Percentiles rank a stretch among this genome's conserved stretches.
Evolutionary conservation across 1,140 invertebrate genomes (phyloP).

Genomic region (Anthonomus grandis): DNA sequence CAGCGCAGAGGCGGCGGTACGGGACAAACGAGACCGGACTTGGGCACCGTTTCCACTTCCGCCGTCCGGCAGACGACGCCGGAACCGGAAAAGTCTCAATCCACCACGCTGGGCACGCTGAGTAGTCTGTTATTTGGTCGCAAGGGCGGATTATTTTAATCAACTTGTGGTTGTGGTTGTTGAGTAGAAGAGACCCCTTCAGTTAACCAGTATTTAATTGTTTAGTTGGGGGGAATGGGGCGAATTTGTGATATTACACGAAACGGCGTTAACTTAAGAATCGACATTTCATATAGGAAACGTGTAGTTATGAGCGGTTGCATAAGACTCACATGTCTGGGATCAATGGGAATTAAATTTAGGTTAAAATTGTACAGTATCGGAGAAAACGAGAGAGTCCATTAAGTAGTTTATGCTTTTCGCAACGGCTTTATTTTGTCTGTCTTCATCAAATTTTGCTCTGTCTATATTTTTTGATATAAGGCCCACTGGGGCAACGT

Average conservation of each 20-base stretch:
- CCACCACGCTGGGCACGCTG: conserved; percentile 69
- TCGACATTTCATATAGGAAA: no score
- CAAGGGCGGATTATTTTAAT: conserved; percentile 74
- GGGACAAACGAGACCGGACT: conserved; percentile 56
- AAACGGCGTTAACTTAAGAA: neutral
- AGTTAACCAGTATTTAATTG: neutral
- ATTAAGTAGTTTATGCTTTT: no score
- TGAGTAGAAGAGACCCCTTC: neutral
- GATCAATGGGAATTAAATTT: no score
- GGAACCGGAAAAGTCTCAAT: conserved; percentile 27
- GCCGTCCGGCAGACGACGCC: conserved; percentile 42
- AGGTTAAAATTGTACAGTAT: no score
- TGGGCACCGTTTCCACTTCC: conserved; percentile 54
- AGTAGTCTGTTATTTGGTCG: conserved; percentile 77
- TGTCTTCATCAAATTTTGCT: no score
- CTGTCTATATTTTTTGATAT: no score
- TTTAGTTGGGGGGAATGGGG: no score
- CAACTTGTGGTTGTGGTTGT: neutral
- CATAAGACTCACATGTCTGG: no score
- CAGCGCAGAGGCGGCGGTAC: conserved; percentile 43
- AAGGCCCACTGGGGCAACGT: no score
- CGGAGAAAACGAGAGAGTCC: no score
- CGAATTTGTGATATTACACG: neutral
- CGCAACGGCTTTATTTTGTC: no score
- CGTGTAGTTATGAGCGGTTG: no score